Evolutionary conservation across 2,888 invertebrate genomes (phyloP).

Genomic region (Magallana nippona): DNA sequence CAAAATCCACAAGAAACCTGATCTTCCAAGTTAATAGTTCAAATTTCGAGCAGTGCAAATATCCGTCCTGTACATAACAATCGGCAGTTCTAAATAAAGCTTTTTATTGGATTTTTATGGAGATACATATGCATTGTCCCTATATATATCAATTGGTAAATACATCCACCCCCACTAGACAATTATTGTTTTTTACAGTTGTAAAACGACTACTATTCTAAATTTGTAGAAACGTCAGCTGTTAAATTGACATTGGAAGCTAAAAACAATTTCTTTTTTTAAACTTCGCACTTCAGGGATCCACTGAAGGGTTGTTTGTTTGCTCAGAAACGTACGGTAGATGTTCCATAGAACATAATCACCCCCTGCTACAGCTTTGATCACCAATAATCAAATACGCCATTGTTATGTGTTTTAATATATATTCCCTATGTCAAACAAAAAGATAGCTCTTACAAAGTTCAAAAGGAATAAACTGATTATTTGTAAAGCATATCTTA

Average conservation of each 20-base stretch:
- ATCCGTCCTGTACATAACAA: background rate
- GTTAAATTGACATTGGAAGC: conserved; percentile 22
- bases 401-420: conserved; percentile 21
- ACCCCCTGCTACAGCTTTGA: conserved; percentile 26
- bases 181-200: background rate
- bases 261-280: background rate
- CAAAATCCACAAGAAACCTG: conserved; percentile 15
- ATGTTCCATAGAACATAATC: background rate
- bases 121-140: background rate
- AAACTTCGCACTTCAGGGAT: background rate
- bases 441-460: conserved; percentile 24
- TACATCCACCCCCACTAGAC: background rate
- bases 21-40: conserved; percentile 5
- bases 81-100: background rate
- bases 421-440: conserved; percentile 27
- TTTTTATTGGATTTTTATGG: background rate
- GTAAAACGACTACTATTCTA: background rate
- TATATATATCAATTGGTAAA: background rate
- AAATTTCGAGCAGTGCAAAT: background rate
- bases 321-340: conserved; percentile 1
- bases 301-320: conserved; percentile 4
- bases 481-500: conserved; percentile 31
- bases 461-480: conserved; percentile 31
- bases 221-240: background rate
- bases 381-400: conserved; percentile 26